phyloP scores from a whole-genome alignment of 2,113 vertebrate species.

The Athene noctua region DNA sequence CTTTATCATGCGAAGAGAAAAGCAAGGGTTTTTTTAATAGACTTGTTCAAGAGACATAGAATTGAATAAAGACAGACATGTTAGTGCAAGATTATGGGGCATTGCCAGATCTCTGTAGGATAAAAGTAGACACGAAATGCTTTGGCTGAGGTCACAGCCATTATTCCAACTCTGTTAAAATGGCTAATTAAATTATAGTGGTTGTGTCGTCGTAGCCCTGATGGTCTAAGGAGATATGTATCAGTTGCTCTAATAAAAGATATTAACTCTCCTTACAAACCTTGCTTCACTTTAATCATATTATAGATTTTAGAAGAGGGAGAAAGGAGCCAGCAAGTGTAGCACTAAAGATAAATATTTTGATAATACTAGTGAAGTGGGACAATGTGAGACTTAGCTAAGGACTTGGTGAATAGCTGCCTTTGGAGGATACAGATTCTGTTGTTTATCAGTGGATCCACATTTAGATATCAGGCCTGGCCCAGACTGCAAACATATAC shows the following conservation, averaged over 20 bases:
- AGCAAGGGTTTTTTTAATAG: neutral
- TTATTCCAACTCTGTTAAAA: slow-evolving; percentile 23
- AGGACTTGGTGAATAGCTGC: neutral
- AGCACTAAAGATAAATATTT: neutral
- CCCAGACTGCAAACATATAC: neutral
- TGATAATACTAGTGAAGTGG: neutral
- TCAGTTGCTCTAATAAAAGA: slow-evolving; percentile 23
- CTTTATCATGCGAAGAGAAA: neutral
- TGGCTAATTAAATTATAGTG: neutral
- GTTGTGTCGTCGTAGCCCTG: neutral
- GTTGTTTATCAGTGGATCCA: neutral
- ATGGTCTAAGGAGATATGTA: neutral
- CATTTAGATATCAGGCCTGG: neutral
- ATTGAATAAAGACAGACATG: neutral
- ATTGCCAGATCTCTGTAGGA: neutral
- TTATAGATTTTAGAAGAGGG: neutral
- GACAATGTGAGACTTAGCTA: neutral
- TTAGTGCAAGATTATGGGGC: neutral
- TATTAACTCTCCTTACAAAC: neutral
- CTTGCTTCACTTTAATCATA: neutral
- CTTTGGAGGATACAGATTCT: neutral
- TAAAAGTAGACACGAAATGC: neutral
- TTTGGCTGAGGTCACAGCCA: neutral
- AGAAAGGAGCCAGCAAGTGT: neutral
- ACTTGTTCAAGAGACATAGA: neutral